phyloP scores from a whole-genome alignment of 2,888 invertebrate genomes.

The Marasmarcha lunaedactyla region DNA sequence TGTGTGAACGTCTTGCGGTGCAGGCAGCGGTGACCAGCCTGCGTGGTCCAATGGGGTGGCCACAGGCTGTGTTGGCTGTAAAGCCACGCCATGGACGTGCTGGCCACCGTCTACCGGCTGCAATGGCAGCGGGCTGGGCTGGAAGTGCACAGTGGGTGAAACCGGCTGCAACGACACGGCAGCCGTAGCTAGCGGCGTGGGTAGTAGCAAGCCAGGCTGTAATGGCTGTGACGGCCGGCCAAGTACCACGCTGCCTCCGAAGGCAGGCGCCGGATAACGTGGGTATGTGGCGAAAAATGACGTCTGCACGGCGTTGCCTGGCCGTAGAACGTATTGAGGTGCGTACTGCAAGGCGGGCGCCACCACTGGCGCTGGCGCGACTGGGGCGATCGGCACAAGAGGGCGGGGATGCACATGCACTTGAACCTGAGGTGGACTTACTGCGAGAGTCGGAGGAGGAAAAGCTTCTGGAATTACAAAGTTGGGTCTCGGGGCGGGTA shows the following conservation, averaged over 20 bases:
- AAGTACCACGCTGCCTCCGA: conserved; percentile 8
- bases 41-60: conserved; percentile 42
- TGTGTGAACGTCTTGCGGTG: conserved; percentile 17
- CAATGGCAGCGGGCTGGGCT: conserved; percentile 22
- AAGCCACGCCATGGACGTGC: conserved; percentile 16
- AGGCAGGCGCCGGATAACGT: conserved; percentile 46
- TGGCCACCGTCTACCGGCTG: background rate
- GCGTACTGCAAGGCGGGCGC: conserved; percentile 22
- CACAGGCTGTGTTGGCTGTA: conserved; percentile 26
- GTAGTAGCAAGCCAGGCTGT: conserved; percentile 17
- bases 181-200: conserved; percentile 16
- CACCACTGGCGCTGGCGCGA: conserved; percentile 16
- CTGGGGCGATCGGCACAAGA: conserved; percentile 28
- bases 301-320: conserved; percentile 54
- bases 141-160: conserved; percentile 25
- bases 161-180: conserved; percentile 2
- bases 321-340: conserved; percentile 46
- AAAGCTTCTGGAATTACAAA: conserved; percentile 10
- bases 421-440: conserved; percentile 28
- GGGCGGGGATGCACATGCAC: conserved; percentile 27
- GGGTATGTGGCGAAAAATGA: conserved; percentile 58
- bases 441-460: conserved; percentile 23
- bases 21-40: conserved; percentile 53
- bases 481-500: background rate
- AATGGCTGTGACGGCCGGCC: conserved; percentile 21